Conservation (phyloP, 1,140 invertebrate genomes). For the Mamestra configurata region DNA sequence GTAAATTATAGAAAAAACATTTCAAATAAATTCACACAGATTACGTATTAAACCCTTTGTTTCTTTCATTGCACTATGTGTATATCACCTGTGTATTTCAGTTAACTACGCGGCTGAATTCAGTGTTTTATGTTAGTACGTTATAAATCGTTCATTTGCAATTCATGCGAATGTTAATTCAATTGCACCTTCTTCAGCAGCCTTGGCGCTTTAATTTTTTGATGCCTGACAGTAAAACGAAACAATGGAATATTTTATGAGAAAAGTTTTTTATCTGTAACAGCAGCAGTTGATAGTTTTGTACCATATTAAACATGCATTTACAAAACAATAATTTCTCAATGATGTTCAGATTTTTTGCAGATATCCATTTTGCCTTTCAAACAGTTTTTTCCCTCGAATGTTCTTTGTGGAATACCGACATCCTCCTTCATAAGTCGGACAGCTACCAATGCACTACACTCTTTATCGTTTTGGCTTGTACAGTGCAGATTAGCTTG, state of each 20-base stretch:
- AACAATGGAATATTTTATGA: conserved; percentile 15
- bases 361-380: conserved; percentile 45
- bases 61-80: conserved; percentile 29
- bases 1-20: conserved; percentile 26
- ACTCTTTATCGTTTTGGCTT: conserved; percentile 20
- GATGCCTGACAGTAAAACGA: conserved; percentile 1
- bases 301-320: neutral
- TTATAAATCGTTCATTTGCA: conserved; percentile 55
- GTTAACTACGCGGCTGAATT: conserved; percentile 17
- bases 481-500: conserved; percentile 37
- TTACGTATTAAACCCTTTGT: conserved; percentile 10
- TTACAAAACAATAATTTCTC: conserved; percentile 35
- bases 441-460: neutral
- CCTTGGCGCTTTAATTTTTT: conserved; percentile 30
- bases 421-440: conserved; percentile 48
- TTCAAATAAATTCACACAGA: conserved; percentile 11
- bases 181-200: conserved; percentile 43
- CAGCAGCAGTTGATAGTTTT: neutral
- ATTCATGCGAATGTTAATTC: conserved; percentile 48
- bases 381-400: conserved; percentile 58
- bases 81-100: conserved; percentile 31
- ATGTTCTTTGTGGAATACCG: conserved; percentile 61
- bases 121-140: conserved; percentile 16
- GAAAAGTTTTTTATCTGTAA: neutral
- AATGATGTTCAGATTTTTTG: conserved; percentile 43